phyloP scores from a whole-genome alignment of 2,113 vertebrate genomes.

The Eurypyga helias region DNA sequence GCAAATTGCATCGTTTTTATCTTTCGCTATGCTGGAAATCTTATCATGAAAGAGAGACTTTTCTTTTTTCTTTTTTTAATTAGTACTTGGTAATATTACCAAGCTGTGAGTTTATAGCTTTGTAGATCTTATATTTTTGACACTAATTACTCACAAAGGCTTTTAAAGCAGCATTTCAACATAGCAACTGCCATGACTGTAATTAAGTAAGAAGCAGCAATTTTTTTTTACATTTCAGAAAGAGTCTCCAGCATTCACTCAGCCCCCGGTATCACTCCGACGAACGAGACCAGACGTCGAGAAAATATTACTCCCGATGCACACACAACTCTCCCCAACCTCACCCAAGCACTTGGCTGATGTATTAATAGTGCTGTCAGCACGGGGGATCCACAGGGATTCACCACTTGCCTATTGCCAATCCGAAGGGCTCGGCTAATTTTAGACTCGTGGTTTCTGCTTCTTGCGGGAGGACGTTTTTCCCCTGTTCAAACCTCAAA shows the following conservation, averaged over 20 bases:
- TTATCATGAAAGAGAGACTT: conserved; percentile 69
- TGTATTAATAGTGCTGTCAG: conserved; percentile 60
- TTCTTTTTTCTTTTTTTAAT: conserved; percentile 79
- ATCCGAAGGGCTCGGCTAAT: conserved; percentile 49
- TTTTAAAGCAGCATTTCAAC: conserved; percentile 76
- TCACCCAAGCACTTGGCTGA: conserved; percentile 10
- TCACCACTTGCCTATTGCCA: conserved; percentile 21
- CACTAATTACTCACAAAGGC: conserved; percentile 84
- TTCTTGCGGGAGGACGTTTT: not conserved
- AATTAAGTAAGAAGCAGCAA: conserved; percentile 69
- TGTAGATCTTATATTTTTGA: conserved; percentile 83
- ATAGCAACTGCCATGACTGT: conserved; percentile 72
- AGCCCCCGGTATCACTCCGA: not conserved
- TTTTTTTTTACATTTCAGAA: conserved; percentile 15
- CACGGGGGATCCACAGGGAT: conserved; percentile 38
- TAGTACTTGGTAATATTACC: conserved; percentile 79
- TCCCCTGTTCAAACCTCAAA: conserved; percentile 27
- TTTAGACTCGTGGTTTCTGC: conserved; percentile 32
- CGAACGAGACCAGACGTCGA: not conserved
- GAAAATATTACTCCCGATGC: not conserved
- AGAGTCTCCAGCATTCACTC: not conserved
- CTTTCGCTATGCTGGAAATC: conserved; percentile 63
- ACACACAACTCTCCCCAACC: not conserved
- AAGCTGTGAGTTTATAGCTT: conserved; percentile 80
- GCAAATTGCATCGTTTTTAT: conserved; percentile 64